Base-by-base conservation (phyloP, 35 echinoderm and acorn worm species). In the Apostichopus parvimensis region DNA sequence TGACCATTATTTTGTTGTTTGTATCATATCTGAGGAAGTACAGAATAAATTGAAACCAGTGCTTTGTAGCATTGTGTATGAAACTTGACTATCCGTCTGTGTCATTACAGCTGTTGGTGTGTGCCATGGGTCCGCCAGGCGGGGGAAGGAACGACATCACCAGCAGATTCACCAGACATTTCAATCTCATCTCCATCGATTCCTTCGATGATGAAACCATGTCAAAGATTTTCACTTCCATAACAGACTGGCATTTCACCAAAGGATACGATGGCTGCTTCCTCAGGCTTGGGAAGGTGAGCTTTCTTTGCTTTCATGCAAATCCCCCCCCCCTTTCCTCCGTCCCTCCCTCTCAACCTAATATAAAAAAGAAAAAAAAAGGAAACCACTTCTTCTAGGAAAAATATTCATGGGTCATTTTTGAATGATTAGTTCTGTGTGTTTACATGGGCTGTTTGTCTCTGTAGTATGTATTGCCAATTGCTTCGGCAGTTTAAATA, bases 151-250 rank as follows among this genome's bases (percentile, higher is more conserved):
- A 99, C 64, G 89, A 99, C 92, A 99, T 99, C 56, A 99, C 95
- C 9, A 93, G 97, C 17, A 93, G 97, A 45, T 99, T 99, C 79
- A 99, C 95, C 34, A 86, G 97, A 56, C 97, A 99, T 64, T 94
- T 93, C 72, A 99, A 99, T 91, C 92, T 99, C 9, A 88, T 99
- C 34, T 87, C 97, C 54, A 99, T 99, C 78, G 97, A 99, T 57
- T 96, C 95, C 0, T 99, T 99, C 86, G 97, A 99, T 72, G 97
- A 99, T 80, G 93, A 93, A 6, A 99, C 97, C 22, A 99, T 99
- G 97, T 94, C 95, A 5, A 96, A 90, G 80, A 99, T 99, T 83
- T 99, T 99, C 93, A 96, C 94, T 3, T 58, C 92, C 9, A 99
- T 99, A 62, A 76, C 93, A 17, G 97, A 99, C 76, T 99, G 97